Evolutionary conservation across 2,113 vertebrate genomes (phyloP), one percentile per base, ranked within the genome.

Genomic region (Percopsis transmontana): DNA sequence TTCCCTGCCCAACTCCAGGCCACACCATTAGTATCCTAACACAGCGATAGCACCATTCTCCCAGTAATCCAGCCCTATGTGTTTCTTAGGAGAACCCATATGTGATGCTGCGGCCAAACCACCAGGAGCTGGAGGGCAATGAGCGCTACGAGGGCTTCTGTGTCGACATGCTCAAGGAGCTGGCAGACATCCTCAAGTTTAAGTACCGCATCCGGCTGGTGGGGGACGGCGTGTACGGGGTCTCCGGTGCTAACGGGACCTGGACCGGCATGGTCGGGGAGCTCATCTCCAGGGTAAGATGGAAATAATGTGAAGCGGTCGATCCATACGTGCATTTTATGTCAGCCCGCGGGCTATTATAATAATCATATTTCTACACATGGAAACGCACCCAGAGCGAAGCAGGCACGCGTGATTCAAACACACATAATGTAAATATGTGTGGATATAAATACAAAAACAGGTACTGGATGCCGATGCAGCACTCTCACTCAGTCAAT

Each of bases 191-290:
- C 85, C 92, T 99, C 59, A 95, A 93, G 51, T 99, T 99, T 93
- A 97, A 97, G 79, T 98, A 98, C 75, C 95, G 94, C 68, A 98
- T 99, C 87, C 95, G 91, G 44, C 93, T 99, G 55, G 97, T 99
- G 0, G 96, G 93, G 0, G 96, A 99, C 0, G 94, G 96, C 0
- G 86, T 96, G 18, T 99, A 98, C 0, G 97, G 96, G 0, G 96
- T 97, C 0, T 93, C 97, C 0, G 96, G 98, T 74, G 89, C 95
- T 20, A 99, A 99, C 0, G 95, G 97, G 75, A 95, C 94, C 0
- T 98, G 97, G 97, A 96, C 96, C 0, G 97, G 97, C 63, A 98
- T 99, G 97, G 96, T 98, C 1, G 97, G 97, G 66, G 97, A 99
- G 88, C 94, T 98, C 57, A 98, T 99, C 19, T 91, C 95, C 44